phyloP scores from a whole-genome alignment of 2,113 vertebrate species.

The Lampris incognitus region DNA sequence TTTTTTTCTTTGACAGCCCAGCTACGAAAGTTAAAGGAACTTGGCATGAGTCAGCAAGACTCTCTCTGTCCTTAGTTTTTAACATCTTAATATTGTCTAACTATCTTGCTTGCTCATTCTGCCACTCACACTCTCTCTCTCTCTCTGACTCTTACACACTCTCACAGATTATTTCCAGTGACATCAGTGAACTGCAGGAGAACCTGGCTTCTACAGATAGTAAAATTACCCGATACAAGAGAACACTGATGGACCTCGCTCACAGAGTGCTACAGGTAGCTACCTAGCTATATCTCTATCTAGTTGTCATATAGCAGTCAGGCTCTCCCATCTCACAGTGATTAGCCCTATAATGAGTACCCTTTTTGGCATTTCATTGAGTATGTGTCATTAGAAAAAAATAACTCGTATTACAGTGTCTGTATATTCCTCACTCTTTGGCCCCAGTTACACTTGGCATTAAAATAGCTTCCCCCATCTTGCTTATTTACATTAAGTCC shows the following conservation, averaged over 20 bases:
- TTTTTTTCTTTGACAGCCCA: no score
- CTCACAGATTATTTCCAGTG: conserved; percentile 93
- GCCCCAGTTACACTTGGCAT: no score
- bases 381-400: not conserved
- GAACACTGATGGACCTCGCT: conserved; percentile 97
- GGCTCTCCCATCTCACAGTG: not conserved
- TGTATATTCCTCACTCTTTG: not conserved
- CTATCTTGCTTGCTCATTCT: no score
- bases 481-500: not conserved
- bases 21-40: no score
- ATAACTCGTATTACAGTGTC: conserved; percentile 1
- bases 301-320: not conserved
- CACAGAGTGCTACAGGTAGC: conserved; percentile 94
- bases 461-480: no score
- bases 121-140: no score
- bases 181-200: conserved; percentile 97
- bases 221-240: conserved; percentile 97
- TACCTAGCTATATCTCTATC: not conserved
- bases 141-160: not conserved
- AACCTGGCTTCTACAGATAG: conserved; percentile 96
- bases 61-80: no score
- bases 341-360: not conserved
- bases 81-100: no score
- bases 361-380: not conserved
- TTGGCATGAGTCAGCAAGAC: no score